Percentiles rank a stretch among this genome's conserved stretches.
Evolutionary conservation across 2,888 invertebrate species (phyloP).

Genomic region (Polia nebulosa): DNA sequence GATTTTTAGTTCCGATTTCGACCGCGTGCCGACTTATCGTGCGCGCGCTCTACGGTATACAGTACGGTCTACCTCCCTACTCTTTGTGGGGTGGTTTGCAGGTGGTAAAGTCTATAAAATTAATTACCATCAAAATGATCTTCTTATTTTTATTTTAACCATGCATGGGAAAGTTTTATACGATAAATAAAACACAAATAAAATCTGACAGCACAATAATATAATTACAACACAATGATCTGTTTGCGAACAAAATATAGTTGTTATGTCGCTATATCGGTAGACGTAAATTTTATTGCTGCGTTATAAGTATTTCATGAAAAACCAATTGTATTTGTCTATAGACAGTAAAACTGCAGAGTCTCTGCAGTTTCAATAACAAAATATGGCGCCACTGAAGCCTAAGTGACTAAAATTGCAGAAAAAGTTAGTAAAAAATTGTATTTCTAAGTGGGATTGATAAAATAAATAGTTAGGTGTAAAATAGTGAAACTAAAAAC

Average conservation of each 20-base stretch:
- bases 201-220: constrained; percentile 67
- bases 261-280: constrained; percentile 39
- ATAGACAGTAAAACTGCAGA: constrained; percentile 9
- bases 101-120: too few species aligned
- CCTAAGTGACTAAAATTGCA: not conserved
- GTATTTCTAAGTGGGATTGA: not conserved
- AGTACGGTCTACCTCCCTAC: too few species aligned
- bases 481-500: not conserved
- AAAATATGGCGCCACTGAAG: not conserved
- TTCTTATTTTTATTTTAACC: too few species aligned
- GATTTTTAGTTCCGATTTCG: too few species aligned
- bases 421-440: not conserved
- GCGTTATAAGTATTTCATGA: not conserved
- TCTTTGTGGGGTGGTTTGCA: too few species aligned
- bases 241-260: constrained; percentile 54
- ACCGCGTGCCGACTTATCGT: too few species aligned
- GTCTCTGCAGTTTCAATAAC: constrained; percentile 7
- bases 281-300: constrained; percentile 34
- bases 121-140: too few species aligned
- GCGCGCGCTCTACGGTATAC: too few species aligned
- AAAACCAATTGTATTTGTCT: not conserved
- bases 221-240: constrained; percentile 72
- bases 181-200: constrained; percentile 26
- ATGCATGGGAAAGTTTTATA: too few species aligned
- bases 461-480: not conserved